Percentiles rank a stretch among this genome's conserved stretches.
phyloP scores from a whole-genome alignment of 1,140 invertebrate genomes.

The Trachelipus rathkii region DNA sequence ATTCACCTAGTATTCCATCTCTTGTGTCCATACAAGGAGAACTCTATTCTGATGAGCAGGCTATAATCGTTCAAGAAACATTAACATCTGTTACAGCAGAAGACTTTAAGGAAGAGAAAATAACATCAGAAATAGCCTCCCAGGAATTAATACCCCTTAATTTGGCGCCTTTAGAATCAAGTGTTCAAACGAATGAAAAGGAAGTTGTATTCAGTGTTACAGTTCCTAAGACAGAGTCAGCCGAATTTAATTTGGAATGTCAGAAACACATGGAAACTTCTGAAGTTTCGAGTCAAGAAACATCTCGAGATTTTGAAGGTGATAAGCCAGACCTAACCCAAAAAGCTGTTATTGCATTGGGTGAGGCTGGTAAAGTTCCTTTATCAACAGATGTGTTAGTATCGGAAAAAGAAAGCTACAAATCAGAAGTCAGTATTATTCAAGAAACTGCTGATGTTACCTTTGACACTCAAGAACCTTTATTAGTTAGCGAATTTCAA shows the following conservation, averaged over 20 bases:
- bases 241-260: conserved; percentile 29
- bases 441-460: neutral
- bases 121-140: conserved; percentile 54
- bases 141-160: conserved; percentile 28
- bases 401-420: conserved; percentile 30
- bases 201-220: neutral
- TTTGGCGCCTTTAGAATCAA: neutral
- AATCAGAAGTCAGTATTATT: conserved; percentile 48
- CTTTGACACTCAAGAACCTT: conserved; percentile 52
- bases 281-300: conserved; percentile 36
- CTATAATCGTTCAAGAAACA: conserved; percentile 42
- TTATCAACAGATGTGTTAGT: conserved; percentile 13
- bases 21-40: neutral
- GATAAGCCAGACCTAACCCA: conserved; percentile 17
- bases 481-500: conserved; percentile 52
- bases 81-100: conserved; percentile 34
- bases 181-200: neutral
- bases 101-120: conserved; percentile 48
- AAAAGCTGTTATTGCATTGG: conserved; percentile 30
- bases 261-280: neutral
- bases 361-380: conserved; percentile 19
- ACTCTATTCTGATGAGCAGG: neutral
- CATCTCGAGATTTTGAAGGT: conserved; percentile 16
- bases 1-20: neutral
- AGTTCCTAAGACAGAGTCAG: conserved; percentile 17